Conservation (phyloP, 2,888 invertebrate genomes). For the Melanotus villosus region DNA sequence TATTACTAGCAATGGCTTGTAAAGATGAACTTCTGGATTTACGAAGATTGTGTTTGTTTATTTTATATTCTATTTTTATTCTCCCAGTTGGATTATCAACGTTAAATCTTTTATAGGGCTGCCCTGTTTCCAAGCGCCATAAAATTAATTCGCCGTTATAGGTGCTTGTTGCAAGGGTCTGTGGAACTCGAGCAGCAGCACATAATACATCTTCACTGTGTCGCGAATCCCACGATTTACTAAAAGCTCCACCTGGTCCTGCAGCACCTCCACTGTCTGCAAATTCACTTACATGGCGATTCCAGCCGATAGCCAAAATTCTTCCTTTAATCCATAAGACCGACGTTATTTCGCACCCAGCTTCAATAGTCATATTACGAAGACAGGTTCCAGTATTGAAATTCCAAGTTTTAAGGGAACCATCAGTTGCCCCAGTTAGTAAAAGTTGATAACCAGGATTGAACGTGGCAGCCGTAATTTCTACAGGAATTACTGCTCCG, state of each 20-base stretch:
- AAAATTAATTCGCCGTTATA: constrained; percentile 86
- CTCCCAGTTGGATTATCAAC: constrained; percentile 73
- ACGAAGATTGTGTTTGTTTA: constrained; percentile 53
- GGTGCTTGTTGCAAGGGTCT: constrained; percentile 81
- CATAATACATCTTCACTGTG: constrained; percentile 85
- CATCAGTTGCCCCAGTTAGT: constrained; percentile 84
- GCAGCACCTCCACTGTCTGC: constrained; percentile 71
- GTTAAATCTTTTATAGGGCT: constrained; percentile 73
- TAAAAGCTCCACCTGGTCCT: constrained; percentile 66
- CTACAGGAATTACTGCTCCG: constrained; percentile 77
- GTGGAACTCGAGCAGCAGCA: constrained; percentile 76
- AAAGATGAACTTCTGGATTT: neutral
- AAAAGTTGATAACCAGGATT: constrained; percentile 82
- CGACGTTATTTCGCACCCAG: constrained; percentile 69
- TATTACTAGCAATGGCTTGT: neutral
- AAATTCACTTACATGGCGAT: constrained; percentile 80
- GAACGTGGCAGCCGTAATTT: constrained; percentile 84
- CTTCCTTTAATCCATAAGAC: constrained; percentile 70
- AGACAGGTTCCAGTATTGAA: constrained; percentile 85
- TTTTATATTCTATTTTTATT: constrained; percentile 73
- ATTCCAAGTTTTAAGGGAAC: constrained; percentile 87
- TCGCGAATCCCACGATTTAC: constrained; percentile 79
- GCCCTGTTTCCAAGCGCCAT: constrained; percentile 88
- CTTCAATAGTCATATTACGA: constrained; percentile 76
- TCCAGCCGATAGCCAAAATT: constrained; percentile 86